These are phyloP conservation scores for Cinara cedri DNA, from an alignment of 2,888 invertebrate genomes.

Conservation along the genomic window DNA sequence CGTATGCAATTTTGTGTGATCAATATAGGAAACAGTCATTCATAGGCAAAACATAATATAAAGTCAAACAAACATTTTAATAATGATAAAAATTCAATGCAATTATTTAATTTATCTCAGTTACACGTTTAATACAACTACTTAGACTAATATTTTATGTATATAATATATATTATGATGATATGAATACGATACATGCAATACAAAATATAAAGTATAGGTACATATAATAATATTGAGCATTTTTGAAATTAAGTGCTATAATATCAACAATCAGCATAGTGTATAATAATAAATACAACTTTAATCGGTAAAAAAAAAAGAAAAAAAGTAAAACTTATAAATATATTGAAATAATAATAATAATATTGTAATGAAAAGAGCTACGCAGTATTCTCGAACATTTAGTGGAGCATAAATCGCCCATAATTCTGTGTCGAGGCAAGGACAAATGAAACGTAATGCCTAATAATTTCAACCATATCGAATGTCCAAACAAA, in stretches of 20 bases:
- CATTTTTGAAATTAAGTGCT: constrained; percentile 27
- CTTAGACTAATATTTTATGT: neutral
- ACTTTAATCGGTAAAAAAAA: constrained; percentile 4
- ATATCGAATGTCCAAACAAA: neutral
- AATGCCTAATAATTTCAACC: neutral
- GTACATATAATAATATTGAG: constrained; percentile 33
- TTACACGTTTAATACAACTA: constrained; percentile 2
- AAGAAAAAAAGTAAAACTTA: constrained; percentile 21
- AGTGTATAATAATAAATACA: constrained; percentile 17
- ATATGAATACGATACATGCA: constrained; percentile 1
- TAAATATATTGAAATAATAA: no score
- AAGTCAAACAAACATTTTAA: neutral
- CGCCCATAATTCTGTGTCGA: neutral
- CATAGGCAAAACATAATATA: no score
- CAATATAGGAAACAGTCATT: no score
- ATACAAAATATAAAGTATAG: constrained; percentile 19
- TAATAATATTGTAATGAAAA: no score
- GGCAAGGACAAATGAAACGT: neutral
- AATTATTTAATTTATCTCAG: constrained; percentile 16
- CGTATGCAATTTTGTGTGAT: no score
- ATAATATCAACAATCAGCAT: constrained; percentile 39
- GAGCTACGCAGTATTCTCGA: neutral
- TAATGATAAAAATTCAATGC: constrained; percentile 25
- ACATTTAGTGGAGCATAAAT: neutral
- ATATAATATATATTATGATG: no score